A percentile compares a stretch with the other conserved stretches of the same genome.
These are phyloP conservation scores for Merodon equestris DNA, from an alignment of 2,888 invertebrate species.

Conservation along the genomic window DNA sequence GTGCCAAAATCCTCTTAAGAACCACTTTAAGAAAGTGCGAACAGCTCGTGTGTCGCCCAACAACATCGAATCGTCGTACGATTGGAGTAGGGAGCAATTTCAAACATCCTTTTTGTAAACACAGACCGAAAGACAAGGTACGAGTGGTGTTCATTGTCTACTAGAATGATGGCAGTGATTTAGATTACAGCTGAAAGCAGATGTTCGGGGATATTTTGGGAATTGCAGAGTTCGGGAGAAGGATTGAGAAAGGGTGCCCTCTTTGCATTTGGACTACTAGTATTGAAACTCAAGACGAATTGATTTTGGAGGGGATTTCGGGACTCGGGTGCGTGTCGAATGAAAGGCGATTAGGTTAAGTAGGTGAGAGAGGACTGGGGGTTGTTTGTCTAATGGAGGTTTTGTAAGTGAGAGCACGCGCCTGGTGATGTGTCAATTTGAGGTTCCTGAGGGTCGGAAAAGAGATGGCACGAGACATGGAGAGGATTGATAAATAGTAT, in stretches of 20 bases:
- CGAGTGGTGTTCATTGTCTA: slow-evolving; percentile 27
- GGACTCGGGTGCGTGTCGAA: too few species aligned
- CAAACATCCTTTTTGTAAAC: slow-evolving; percentile 47
- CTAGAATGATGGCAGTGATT: slow-evolving; percentile 48
- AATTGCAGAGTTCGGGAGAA: not conserved
- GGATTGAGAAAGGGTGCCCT: slow-evolving; percentile 20
- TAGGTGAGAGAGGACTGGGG: slow-evolving; percentile 28
- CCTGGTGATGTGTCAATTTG: slow-evolving; percentile 35
- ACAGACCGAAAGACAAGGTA: slow-evolving; percentile 3
- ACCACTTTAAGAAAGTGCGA: slow-evolving; percentile 56
- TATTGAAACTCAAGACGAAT: slow-evolving; percentile 16
- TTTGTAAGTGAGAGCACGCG: slow-evolving; percentile 21
- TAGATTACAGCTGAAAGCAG: slow-evolving; percentile 55
- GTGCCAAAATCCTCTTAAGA: slow-evolving; percentile 50
- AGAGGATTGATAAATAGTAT: not conserved
- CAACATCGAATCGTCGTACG: not conserved
- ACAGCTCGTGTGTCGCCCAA: slow-evolving; percentile 41
- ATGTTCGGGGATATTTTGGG: slow-evolving; percentile 25
- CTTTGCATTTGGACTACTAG: slow-evolving; percentile 19
- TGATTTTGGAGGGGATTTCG: slow-evolving; percentile 11
- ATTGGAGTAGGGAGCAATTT: slow-evolving; percentile 10
- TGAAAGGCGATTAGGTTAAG: slow-evolving; percentile 27
- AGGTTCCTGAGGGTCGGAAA: not conserved
- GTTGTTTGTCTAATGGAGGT: slow-evolving; percentile 8
- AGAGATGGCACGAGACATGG: slow-evolving; percentile 33